Conservation (phyloP, 2,797 vertebrate genomes). For the Luscinia luscinia region DNA sequence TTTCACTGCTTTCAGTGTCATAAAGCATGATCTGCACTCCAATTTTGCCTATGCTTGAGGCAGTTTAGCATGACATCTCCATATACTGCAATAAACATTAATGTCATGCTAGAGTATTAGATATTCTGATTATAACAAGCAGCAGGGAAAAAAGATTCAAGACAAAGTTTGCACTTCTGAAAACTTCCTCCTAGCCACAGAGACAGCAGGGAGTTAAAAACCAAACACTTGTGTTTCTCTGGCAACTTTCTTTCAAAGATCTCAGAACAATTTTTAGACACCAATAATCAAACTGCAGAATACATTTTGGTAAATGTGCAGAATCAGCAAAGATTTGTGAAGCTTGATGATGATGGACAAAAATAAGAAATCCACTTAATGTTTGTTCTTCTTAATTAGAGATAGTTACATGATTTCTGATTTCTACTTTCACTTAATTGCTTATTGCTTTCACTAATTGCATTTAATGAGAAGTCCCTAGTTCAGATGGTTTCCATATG, state of each 20-base stretch:
- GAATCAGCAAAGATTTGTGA: not conserved
- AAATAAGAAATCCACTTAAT: not conserved
- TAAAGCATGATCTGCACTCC: not conserved
- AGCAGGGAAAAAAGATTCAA: not conserved
- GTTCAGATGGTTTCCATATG: not conserved
- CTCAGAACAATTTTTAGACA: not conserved
- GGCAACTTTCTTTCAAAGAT: not conserved
- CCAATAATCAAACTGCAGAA: not conserved
- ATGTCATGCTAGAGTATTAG: not conserved
- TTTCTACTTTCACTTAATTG: not conserved
- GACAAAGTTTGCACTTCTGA: not conserved
- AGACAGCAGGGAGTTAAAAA: not conserved
- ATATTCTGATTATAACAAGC: not conserved
- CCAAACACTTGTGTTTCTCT: not conserved
- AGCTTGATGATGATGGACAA: not conserved
- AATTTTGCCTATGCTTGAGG: not conserved
- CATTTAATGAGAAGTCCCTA: not conserved
- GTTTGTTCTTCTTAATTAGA: not conserved
- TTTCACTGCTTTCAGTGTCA: not conserved
- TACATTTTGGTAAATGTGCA: not conserved
- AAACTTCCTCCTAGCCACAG: not conserved
- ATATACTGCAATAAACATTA: not conserved
- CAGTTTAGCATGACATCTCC: not conserved
- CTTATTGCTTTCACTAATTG: not conserved
- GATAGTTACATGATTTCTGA: not conserved